Conservation (phyloP, 2,113 vertebrate genomes). For the Crotalus tigris region DNA sequence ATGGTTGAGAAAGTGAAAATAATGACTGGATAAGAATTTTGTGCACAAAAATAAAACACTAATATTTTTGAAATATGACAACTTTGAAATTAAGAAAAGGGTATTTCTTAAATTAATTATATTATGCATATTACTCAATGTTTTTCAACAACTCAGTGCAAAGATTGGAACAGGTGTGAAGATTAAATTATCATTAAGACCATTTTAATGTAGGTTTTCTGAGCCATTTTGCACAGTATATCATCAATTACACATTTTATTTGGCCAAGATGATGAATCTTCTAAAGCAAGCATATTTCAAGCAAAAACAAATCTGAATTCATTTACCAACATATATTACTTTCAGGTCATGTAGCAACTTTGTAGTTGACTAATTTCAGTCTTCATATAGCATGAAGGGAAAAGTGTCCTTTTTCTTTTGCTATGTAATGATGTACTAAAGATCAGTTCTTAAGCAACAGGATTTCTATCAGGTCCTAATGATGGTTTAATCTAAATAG, state of each 20-base stretch:
- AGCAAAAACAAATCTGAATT: slow-evolving; percentile 23
- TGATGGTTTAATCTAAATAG: background rate
- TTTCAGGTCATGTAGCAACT: background rate
- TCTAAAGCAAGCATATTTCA: slow-evolving; percentile 17
- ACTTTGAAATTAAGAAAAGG: background rate
- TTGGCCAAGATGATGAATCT: background rate
- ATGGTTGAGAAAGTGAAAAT: background rate
- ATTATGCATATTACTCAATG: background rate
- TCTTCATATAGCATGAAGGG: background rate
- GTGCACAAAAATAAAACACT: background rate
- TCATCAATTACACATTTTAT: background rate
- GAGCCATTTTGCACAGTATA: background rate
- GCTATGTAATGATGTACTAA: background rate
- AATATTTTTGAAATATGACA: background rate
- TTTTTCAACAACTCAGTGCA: slow-evolving; percentile 17
- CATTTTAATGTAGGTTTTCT: slow-evolving; percentile 8
- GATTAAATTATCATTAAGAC: slow-evolving; percentile 10
- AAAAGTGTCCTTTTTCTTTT: background rate
- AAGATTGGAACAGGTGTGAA: slow-evolving; percentile 4
- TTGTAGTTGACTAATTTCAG: slow-evolving; percentile 14
- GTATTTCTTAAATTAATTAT: background rate
- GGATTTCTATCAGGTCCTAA: slow-evolving; percentile 1
- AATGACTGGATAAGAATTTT: background rate
- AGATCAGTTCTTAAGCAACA: background rate
- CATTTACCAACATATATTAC: slow-evolving; percentile 1